Evolutionary conservation across 2,888 invertebrate species (phyloP).

Genomic region (Tetragonula carbonaria): DNA sequence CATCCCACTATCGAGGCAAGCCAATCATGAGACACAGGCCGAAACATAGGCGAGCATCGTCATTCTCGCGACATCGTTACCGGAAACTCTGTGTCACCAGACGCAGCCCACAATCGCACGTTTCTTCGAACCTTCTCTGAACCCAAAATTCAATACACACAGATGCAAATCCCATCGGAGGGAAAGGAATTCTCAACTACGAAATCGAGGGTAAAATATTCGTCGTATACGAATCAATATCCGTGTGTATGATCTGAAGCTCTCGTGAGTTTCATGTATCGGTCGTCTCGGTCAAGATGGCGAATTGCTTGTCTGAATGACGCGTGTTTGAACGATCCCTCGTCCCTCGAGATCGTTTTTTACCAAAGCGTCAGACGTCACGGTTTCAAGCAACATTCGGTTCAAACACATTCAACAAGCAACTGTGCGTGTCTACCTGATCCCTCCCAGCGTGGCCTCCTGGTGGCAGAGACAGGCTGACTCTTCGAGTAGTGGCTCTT

Average conservation of each 20-base stretch:
- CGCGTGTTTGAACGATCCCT: slow-evolving; percentile 9
- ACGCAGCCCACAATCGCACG: slow-evolving; percentile 11
- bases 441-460: slow-evolving; percentile 93
- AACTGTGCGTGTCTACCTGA: slow-evolving; percentile 88
- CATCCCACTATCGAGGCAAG: slow-evolving; percentile 59
- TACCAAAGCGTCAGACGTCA: background rate
- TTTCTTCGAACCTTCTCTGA: background rate
- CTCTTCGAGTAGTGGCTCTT: slow-evolving; percentile 86
- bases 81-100: slow-evolving; percentile 41
- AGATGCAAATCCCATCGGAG: background rate
- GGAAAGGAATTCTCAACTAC: background rate
- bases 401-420: slow-evolving; percentile 12
- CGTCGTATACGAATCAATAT: background rate
- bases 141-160: background rate
- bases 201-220: background rate
- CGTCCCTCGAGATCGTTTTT: slow-evolving; percentile 10
- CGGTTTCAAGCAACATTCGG: background rate
- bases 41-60: slow-evolving; percentile 26
- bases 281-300: slow-evolving; percentile 46
- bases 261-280: background rate
- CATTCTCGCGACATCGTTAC: slow-evolving; percentile 32
- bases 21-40: slow-evolving; percentile 49
- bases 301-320: slow-evolving; percentile 9
- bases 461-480: slow-evolving; percentile 85
- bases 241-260: background rate